A percentile compares a stretch with the other conserved stretches of the same genome.
phyloP scores from a whole-genome alignment of 1,140 invertebrate species.

The Contarinia nasturtii region DNA sequence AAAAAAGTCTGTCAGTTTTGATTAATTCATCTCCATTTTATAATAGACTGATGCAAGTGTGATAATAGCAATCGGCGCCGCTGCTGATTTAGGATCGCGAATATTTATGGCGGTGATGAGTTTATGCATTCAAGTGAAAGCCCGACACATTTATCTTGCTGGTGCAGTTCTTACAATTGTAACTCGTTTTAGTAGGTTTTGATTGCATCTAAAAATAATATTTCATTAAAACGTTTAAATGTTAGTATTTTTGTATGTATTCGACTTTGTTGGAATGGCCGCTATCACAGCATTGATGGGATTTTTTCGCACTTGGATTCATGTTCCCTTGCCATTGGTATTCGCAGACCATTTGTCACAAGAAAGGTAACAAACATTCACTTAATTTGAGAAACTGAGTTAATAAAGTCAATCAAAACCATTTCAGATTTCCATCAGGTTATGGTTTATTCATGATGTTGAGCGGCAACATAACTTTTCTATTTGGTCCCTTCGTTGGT shows the following conservation, averaged over 20 bases:
- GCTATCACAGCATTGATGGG: constrained; percentile 31
- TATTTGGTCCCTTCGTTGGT: too few species aligned
- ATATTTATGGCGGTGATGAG: constrained; percentile 27
- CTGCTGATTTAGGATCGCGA: constrained; percentile 29
- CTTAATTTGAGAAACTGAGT: too few species aligned
- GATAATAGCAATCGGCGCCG: constrained; percentile 31
- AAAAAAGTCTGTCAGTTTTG: constrained; percentile 2
- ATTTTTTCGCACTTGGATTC: constrained; percentile 30
- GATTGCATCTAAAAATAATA: neutral
- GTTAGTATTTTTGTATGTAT: constrained; percentile 15
- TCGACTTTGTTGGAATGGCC: constrained; percentile 16
- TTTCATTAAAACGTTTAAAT: neutral
- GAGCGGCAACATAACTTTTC: too few species aligned
- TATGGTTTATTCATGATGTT: too few species aligned
- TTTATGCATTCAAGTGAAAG: constrained; percentile 25
- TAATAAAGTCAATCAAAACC: too few species aligned
- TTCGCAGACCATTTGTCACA: constrained; percentile 38
- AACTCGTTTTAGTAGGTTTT: constrained; percentile 27
- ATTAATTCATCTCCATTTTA: neutral
- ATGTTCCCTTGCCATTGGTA: constrained; percentile 34
- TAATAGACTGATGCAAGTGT: constrained; percentile 27
- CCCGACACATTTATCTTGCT: constrained; percentile 29
- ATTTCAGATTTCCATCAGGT: too few species aligned
- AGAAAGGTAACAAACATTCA: constrained; percentile 23
- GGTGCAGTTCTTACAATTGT: constrained; percentile 28